Percentiles rank a stretch among this genome's conserved stretches.
These are phyloP conservation scores for Schlechtendalia chinensis DNA, from an alignment of 1,140 invertebrate species.

Conservation along the genomic window DNA sequence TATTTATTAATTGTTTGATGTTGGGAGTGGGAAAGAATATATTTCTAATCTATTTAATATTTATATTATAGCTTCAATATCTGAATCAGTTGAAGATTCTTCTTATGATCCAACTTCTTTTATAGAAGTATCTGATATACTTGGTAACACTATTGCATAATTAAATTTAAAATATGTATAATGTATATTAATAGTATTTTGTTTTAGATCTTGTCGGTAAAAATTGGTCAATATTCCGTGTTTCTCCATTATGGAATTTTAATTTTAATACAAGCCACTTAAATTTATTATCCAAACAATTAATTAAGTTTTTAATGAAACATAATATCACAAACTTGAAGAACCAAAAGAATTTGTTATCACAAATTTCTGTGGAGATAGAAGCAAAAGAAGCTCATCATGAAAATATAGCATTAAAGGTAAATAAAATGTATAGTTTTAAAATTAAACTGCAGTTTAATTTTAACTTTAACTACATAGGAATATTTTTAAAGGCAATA, in stretches of 20 bases:
- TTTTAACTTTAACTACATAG: no score
- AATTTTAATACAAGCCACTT: conserved; percentile 18
- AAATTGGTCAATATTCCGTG: conserved; percentile 20
- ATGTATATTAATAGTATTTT: background rate
- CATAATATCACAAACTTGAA: background rate
- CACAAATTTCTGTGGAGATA: background rate
- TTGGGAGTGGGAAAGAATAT: no score
- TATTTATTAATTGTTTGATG: no score
- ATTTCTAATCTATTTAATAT: conserved; percentile 2
- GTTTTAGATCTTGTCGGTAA: conserved; percentile 37
- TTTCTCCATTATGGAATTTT: conserved; percentile 43
- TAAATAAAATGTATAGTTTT: background rate
- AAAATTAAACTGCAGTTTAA: background rate
- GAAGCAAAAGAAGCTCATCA: conserved; percentile 41
- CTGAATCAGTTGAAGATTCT: background rate
- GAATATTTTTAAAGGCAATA: no score
- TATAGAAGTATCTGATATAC: conserved; percentile 40
- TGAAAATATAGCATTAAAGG: conserved; percentile 40
- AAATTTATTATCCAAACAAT: background rate
- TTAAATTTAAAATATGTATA: background rate
- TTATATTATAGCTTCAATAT: conserved; percentile 27
- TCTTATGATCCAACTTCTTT: conserved; percentile 12
- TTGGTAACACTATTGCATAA: conserved; percentile 1
- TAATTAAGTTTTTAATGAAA: background rate
- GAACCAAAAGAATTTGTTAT: background rate